Evolutionary conservation across 2,888 invertebrate species (phyloP), one percentile per base, ranked within the genome.

Genomic region (Athripsodes cinereus): DNA sequence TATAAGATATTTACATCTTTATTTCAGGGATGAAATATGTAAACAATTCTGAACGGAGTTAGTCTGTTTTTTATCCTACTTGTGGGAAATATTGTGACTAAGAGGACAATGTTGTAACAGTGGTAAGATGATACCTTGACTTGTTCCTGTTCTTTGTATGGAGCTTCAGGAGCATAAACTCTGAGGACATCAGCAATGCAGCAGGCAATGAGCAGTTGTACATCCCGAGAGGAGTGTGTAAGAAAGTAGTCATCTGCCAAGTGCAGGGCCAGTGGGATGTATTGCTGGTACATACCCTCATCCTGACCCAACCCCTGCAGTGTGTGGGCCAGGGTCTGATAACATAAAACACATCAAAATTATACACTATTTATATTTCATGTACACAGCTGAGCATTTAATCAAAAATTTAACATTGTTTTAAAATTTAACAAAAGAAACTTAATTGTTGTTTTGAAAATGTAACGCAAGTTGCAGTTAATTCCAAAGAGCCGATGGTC

Each of bases 251-350:
- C 96, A 67, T 96, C 92, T 0, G 95, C 94, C 65, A 97, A 77
- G 74, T 96, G 94, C 55, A 97, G 73, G 3, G 97, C 95, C 66
- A 98, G 78, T 0, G 94, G 94, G 64, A 94, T 90, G 74, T 88
- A 95, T 72, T 92, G 91, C 71, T 91, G 90, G 74, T 91, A 91
- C 75, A 92, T 88, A 67, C 94, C 93, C 72, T 96, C 95, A 79
- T 96, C 96, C 75, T 97, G 94, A 26, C 91, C 95, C 87, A 97
- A 92, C 63, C 95, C 93, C 80, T 97, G 97, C 55, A 97, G 83
- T 0, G 94, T 94, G 73, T 96, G 91, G 22, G 96, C 95, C 68
- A 95, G 76, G 18, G 92, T 90, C 89, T 90, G 69, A 13, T n/a
- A 40, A 40, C 3, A 40, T n/a, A 13, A 13, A 8, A 40, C 31